phyloP scores from a whole-genome alignment of 2,797 vertebrate genomes.

The Trichosurus vulpecula region DNA sequence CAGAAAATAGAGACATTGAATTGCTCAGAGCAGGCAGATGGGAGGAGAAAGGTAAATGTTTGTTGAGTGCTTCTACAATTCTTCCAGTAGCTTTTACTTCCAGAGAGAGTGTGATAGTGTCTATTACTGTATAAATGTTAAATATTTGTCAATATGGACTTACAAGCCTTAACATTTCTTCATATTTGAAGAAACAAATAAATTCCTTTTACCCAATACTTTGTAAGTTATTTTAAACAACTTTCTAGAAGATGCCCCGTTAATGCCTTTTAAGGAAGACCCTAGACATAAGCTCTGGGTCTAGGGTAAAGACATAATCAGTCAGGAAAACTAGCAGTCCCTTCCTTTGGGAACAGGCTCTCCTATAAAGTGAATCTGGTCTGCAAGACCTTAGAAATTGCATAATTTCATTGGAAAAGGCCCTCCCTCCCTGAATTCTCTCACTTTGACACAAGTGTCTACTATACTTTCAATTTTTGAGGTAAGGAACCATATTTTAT shows the following conservation, averaged over 20 bases:
- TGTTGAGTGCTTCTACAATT: not conserved
- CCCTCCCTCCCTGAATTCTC: not conserved
- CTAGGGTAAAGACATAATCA: not conserved
- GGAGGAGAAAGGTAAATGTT: not conserved
- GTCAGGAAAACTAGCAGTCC: not conserved
- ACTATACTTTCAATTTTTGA: not conserved
- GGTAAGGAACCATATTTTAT: not conserved
- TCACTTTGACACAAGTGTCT: not conserved
- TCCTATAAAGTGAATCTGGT: not conserved
- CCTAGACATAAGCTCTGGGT: not conserved
- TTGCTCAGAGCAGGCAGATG: not conserved
- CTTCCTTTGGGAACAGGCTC: not conserved
- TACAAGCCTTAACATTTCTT: not conserved
- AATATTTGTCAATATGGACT: not conserved
- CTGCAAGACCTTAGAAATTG: not conserved
- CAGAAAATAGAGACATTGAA: not conserved
- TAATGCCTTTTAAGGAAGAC: too few relatives aligned
- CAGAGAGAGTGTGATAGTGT: not conserved
- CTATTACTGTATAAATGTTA: not conserved
- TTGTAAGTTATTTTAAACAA: not conserved
- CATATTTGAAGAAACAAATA: not conserved
- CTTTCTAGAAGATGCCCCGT: not conserved
- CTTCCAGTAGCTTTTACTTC: not conserved
- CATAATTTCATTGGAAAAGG: not conserved
- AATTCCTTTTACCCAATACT: not conserved